A percentile compares a stretch with the other conserved stretches of the same genome.
Conservation (phyloP, 1,140 invertebrate species). For the Listronotus bonariensis region DNA sequence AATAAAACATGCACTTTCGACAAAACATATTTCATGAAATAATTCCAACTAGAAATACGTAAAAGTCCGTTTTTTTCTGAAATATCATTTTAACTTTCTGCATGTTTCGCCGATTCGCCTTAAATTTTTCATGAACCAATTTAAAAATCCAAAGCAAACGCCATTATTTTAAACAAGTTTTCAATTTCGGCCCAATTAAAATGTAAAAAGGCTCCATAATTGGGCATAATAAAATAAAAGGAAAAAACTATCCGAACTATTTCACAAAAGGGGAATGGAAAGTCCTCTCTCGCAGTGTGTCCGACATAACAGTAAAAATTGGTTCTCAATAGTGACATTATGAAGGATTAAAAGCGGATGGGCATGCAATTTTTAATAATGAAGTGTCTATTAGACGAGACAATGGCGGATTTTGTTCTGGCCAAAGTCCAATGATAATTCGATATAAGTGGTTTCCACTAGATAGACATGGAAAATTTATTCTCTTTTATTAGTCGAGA, state of each 20-base stretch:
- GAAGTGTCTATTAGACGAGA: constrained; percentile 13
- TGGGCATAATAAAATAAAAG: constrained; percentile 9
- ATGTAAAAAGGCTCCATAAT: constrained; percentile 23
- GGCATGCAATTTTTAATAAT: constrained; percentile 31
- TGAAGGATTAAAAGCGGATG: constrained; percentile 22
- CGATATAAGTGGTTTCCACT: too few species aligned
- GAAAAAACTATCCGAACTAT: constrained; percentile 15
- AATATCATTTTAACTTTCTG: too few species aligned
- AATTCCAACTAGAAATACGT: too few species aligned
- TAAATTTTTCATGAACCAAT: constrained; percentile 8
- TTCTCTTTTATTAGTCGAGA: too few species aligned
- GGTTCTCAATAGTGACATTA: constrained; percentile 8
- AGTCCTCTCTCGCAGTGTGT: neutral
- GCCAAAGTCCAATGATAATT: too few species aligned
- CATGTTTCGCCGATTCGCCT: neutral
- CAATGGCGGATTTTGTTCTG: constrained; percentile 7
- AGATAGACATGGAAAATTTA: too few species aligned
- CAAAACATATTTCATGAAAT: too few species aligned
- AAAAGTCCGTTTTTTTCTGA: too few species aligned
- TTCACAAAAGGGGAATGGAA: constrained; percentile 9
- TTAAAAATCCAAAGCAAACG: constrained; percentile 9
- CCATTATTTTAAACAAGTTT: constrained; percentile 26
- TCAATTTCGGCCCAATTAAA: constrained; percentile 23
- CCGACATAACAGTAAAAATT: neutral
- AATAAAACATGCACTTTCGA: too few species aligned